A percentile compares a stretch with the other conserved stretches of the same genome.
phyloP scores from a whole-genome alignment of 2,113 vertebrate species.

The Aspiorhynchus laticeps region DNA sequence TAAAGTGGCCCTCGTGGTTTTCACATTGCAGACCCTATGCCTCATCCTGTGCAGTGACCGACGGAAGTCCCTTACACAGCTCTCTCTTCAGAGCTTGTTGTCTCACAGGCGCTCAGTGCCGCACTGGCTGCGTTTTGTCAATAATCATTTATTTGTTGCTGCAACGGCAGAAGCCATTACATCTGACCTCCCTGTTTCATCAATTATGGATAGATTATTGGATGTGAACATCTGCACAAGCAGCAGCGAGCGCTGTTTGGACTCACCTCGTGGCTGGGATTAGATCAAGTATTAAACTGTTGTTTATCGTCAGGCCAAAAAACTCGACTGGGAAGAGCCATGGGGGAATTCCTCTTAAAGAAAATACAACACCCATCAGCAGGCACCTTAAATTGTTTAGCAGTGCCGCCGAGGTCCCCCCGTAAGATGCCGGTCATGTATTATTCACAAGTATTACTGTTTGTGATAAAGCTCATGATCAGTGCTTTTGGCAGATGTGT shows the following conservation, averaged over 20 bases:
- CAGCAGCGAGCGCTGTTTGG: constrained; percentile 78
- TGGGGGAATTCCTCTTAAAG: constrained; percentile 81
- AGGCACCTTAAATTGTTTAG: constrained; percentile 87
- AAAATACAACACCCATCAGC: constrained; percentile 83
- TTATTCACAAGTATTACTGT: constrained; percentile 93
- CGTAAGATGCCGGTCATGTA: constrained; percentile 84
- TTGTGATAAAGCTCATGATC: constrained; percentile 89
- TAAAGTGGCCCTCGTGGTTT: constrained; percentile 54
- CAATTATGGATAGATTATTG: constrained; percentile 99
- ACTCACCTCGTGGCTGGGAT: constrained; percentile 96
- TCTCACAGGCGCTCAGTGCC: constrained; percentile 79
- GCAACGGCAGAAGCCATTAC: constrained; percentile 94
- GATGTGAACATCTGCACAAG: constrained; percentile 99
- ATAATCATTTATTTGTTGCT: constrained; percentile 99
- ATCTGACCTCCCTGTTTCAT: constrained; percentile 99
- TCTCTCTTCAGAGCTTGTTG: constrained; percentile 42
- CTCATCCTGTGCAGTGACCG: constrained; percentile 11
- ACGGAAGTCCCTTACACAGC: background rate
- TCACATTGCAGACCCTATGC: constrained; percentile 62
- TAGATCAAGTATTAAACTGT: constrained; percentile 99
- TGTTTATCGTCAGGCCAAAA: constrained; percentile 99
- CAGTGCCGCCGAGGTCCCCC: constrained; percentile 73
- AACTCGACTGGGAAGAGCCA: constrained; percentile 85
- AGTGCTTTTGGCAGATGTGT: constrained; percentile 86
- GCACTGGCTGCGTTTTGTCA: constrained; percentile 97